Evolutionary conservation across 1,140 invertebrate species (phyloP).

Genomic region (Lysiphlebus fabarum): DNA sequence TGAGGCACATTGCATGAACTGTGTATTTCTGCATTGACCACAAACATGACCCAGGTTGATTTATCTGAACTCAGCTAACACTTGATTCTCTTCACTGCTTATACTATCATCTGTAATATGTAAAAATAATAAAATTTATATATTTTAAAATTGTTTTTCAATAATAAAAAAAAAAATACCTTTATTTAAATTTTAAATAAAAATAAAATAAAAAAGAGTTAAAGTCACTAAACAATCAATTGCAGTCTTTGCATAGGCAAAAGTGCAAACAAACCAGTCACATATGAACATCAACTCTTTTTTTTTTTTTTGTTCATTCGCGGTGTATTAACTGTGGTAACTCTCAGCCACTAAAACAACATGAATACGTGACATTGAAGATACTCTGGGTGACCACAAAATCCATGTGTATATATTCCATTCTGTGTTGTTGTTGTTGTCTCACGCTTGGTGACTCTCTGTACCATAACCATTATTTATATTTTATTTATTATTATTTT

Average conservation of each 20-base stretch:
- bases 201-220: slow-evolving; percentile 28
- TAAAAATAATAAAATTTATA: too few relatives aligned
- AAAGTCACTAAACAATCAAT: slow-evolving; percentile 6
- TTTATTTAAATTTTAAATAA: slow-evolving; percentile 17
- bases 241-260: neutral
- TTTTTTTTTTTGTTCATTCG: too few relatives aligned
- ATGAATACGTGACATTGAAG: slow-evolving; percentile 36
- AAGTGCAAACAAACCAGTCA: slow-evolving; percentile 16
- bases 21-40: slow-evolving; percentile 22
- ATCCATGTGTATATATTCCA: neutral
- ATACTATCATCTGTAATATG: too few relatives aligned
- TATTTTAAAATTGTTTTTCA: too few relatives aligned
- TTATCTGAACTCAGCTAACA: slow-evolving; percentile 5
- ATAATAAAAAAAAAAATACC: too few relatives aligned
- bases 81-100: slow-evolving; percentile 7
- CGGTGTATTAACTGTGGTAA: slow-evolving; percentile 7
- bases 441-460: neutral
- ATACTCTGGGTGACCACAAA: slow-evolving; percentile 18
- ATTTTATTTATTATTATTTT: too few relatives aligned
- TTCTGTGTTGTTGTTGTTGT: slow-evolving; percentile 1
- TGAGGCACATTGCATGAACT: slow-evolving; percentile 18
- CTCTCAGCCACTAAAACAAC: slow-evolving; percentile 36
- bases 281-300: neutral
- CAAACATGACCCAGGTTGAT: slow-evolving; percentile 30
- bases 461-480: slow-evolving; percentile 2